phyloP scores from a whole-genome alignment of 2,797 vertebrate species.

The Mus spretus region DNA sequence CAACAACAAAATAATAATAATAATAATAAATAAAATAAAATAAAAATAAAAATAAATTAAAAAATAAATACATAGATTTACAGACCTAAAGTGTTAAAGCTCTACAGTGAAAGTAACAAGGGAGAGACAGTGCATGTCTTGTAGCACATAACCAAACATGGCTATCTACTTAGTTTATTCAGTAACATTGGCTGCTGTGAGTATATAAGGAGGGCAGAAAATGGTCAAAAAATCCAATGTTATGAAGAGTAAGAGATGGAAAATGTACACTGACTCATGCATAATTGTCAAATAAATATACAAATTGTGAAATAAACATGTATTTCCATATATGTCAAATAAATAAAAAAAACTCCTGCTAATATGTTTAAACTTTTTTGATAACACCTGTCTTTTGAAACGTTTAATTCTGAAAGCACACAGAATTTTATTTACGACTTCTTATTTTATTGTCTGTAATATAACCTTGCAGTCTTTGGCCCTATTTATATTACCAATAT shows the following conservation, averaged over 20 bases:
- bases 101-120: slow-evolving; percentile 44
- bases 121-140: not conserved
- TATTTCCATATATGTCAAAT: not conserved
- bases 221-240: not conserved
- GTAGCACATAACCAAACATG: slow-evolving; percentile 57
- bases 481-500: not conserved
- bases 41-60: no score
- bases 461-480: not conserved
- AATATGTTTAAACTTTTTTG: not conserved
- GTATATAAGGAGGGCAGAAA: not conserved
- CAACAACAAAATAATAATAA: no score
- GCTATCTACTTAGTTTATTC: slow-evolving; percentile 58
- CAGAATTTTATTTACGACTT: not conserved
- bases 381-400: not conserved
- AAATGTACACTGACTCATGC: not conserved
- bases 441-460: not conserved
- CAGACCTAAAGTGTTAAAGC: slow-evolving; percentile 56
- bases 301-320: no score
- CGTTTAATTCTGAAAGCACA: not conserved
- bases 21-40: no score
- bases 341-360: not conserved
- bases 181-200: slow-evolving; percentile 16
- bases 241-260: not conserved
- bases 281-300: no score
- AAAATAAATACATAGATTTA: slow-evolving; percentile 69